Conservation (phyloP, 2,888 invertebrate genomes). For the Pterobdella sp. region DNA sequence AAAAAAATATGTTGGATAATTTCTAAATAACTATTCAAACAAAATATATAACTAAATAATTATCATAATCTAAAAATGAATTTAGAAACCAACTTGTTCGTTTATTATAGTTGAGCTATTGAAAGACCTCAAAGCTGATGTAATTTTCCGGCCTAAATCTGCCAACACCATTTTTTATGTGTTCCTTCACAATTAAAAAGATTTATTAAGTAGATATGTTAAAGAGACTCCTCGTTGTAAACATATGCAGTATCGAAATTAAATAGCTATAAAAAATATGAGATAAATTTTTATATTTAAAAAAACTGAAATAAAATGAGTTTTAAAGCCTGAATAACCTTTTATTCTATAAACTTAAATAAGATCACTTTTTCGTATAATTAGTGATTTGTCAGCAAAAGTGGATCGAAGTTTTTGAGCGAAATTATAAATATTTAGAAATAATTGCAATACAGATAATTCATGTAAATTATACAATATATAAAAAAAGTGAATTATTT, state of each 20-base stretch:
- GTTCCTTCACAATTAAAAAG: not conserved
- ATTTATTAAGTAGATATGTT: not conserved
- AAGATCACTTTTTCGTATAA: not conserved
- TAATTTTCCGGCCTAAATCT: slow-evolving; percentile 97
- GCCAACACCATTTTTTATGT: slow-evolving; percentile 83
- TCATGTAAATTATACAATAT: not conserved
- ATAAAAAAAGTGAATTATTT: not conserved
- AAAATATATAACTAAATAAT: too few species aligned
- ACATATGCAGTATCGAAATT: not conserved
- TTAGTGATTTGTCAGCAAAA: not conserved
- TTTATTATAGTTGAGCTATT: slow-evolving; percentile 97
- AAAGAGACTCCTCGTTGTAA: not conserved
- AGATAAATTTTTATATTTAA: not conserved
- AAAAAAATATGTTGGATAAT: too few species aligned
- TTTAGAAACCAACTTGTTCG: slow-evolving; percentile 94
- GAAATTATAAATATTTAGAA: not conserved
- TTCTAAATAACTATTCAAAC: too few species aligned
- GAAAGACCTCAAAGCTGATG: slow-evolving; percentile 88
- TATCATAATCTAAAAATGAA: too few species aligned
- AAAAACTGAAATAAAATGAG: not conserved
- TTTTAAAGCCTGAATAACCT: not conserved
- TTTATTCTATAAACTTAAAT: not conserved
- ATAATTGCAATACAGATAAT: not conserved
- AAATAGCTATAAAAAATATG: not conserved
- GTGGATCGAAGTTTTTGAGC: not conserved